Conservation (phyloP, 2,888 invertebrate genomes). For the Cetonia aurata region DNA sequence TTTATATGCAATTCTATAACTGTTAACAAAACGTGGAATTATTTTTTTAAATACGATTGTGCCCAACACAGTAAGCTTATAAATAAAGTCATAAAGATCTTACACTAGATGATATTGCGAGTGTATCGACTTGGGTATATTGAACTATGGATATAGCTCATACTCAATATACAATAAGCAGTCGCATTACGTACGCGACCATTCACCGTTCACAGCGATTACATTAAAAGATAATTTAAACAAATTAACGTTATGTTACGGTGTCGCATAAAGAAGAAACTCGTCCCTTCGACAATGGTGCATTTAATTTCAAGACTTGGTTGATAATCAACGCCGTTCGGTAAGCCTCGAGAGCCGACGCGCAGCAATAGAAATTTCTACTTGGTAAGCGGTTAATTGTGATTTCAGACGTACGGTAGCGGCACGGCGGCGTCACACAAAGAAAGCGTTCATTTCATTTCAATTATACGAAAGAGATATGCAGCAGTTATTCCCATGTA, state of each 20-base stretch:
- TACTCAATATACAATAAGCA: slow-evolving; percentile 22
- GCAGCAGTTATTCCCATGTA: slow-evolving; percentile 58
- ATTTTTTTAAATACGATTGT: no score
- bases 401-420: slow-evolving; percentile 56
- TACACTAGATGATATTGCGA: slow-evolving; percentile 22
- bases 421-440: slow-evolving; percentile 51
- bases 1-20: no score
- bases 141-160: slow-evolving; percentile 21
- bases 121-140: slow-evolving; percentile 25
- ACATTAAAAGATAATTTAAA: slow-evolving; percentile 46
- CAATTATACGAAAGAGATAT: slow-evolving; percentile 59
- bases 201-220: slow-evolving; percentile 33
- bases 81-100: slow-evolving; percentile 39
- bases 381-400: slow-evolving; percentile 55
- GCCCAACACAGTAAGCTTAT: slow-evolving; percentile 4
- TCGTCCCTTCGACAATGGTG: slow-evolving; percentile 40
- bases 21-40: no score
- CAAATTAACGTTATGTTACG: slow-evolving; percentile 42
- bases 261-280: slow-evolving; percentile 41
- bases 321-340: slow-evolving; percentile 36
- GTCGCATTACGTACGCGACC: slow-evolving; percentile 17
- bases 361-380: slow-evolving; percentile 38
- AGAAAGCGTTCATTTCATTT: slow-evolving; percentile 60
- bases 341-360: slow-evolving; percentile 12
- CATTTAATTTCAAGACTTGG: slow-evolving; percentile 40